phyloP scores from a whole-genome alignment of 2,113 vertebrate genomes.

The Neogale vison region DNA sequence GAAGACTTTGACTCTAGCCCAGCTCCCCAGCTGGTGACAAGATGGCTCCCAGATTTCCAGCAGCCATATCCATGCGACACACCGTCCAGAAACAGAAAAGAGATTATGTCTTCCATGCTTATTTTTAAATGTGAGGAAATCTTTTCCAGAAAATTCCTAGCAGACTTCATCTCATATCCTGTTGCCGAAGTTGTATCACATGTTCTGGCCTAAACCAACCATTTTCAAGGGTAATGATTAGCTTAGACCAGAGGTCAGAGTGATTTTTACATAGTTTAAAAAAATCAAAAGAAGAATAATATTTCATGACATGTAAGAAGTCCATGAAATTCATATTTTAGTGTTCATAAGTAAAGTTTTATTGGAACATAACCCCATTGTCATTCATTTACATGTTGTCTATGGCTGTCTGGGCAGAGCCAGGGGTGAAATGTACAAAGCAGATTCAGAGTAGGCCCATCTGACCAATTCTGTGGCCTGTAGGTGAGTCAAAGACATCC shows the following conservation, averaged over 20 bases:
- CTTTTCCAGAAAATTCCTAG: not conserved
- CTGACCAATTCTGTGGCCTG: not conserved
- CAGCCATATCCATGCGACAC: not conserved
- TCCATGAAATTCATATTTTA: not conserved
- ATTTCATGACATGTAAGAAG: not conserved
- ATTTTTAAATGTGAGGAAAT: not conserved
- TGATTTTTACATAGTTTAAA: not conserved
- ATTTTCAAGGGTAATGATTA: not conserved
- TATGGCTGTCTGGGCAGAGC: not conserved
- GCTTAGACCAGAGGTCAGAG: not conserved
- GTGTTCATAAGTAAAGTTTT: not conserved
- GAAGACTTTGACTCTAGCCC: not conserved
- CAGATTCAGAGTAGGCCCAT: not conserved
- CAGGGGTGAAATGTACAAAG: not conserved
- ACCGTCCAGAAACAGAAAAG: not conserved
- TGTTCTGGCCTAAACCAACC: not conserved
- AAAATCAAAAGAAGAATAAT: not conserved
- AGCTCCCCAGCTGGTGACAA: not conserved
- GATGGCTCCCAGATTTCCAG: not conserved
- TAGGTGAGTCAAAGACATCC: not conserved
- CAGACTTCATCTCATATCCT: not conserved
- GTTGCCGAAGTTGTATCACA: not conserved
- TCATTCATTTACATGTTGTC: not conserved
- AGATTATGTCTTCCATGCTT: not conserved
- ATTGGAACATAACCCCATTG: not conserved